Base-by-base conservation (phyloP, 1,140 invertebrate genomes). In the Penaeus japonicus region DNA sequence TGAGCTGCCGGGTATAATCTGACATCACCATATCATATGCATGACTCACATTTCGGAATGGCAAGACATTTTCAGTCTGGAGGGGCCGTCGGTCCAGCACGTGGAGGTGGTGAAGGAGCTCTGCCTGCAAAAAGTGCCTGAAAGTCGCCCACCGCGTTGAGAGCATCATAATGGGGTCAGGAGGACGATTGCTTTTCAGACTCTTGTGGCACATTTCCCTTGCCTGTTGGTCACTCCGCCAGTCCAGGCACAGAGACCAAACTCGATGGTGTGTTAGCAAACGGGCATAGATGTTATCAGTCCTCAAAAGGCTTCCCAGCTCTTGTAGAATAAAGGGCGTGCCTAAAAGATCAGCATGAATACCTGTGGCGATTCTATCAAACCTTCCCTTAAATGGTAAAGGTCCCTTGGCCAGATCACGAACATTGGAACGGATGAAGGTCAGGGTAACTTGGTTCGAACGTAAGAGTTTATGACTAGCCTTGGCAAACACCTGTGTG, bases 181-280 rank as follows among this genome's bases (percentile, higher is more conserved):
- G 87, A 55, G 87, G 59, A 17, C 81, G 65, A 75, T 83, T 73
- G 55, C 55, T 83, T 53, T 83, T 82, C 4, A 55, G 59, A 32
- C 87, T 83, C 55, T 83, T 83, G 27, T 70, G 65, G 70, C 80
- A 88, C 20, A 79, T 59, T 27, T 88, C 87, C 17, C 87, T 65
- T 0, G 80, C 79, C 55, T 88, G 87, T 53, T 88, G 87, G 54
- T 88, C 87, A 54, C 57, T 47, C 15, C 59, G 87, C 87, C 83
- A 85, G 82, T 89, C 83, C 15, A 89, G 54, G 20, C 87, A 89
- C 24, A 89, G 75, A 20, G 87, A 89, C 87, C 87, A 89, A 4
- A 89, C 87, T 0, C 87, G 81, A 53, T 89, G 87, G 59, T 89
- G 87, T 12, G 87, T 89, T 24, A 89, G 54, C 4, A 89, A 77